A percentile compares a stretch with the other conserved stretches of the same genome.
These are phyloP conservation scores for Barbus barbus DNA, from an alignment of 2,113 vertebrate genomes.

Conservation along the genomic window DNA sequence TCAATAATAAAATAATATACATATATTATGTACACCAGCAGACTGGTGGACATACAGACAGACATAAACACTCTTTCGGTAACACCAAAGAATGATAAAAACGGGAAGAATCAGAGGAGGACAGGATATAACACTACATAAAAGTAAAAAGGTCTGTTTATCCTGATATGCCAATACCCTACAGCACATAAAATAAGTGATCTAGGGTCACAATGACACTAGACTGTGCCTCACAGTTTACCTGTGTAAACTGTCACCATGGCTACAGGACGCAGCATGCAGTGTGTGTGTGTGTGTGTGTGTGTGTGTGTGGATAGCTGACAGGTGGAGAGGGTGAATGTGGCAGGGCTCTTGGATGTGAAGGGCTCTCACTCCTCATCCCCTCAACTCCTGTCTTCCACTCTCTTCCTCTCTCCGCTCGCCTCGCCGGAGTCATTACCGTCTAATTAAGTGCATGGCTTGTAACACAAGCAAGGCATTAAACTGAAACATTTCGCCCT, in stretches of 20 bases:
- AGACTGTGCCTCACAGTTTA: slow-evolving; percentile 6
- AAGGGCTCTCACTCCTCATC: slow-evolving; percentile 74
- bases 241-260: slow-evolving; percentile 13
- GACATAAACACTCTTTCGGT: too few species aligned
- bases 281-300: slow-evolving; percentile 38
- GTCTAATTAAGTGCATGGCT: slow-evolving; percentile 93
- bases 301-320: slow-evolving; percentile 24
- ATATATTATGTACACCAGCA: too few species aligned
- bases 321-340: slow-evolving; percentile 50
- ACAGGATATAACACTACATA: background rate
- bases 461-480: slow-evolving; percentile 90
- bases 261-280: slow-evolving; percentile 39
- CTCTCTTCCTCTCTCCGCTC: slow-evolving; percentile 64
- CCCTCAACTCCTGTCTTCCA: slow-evolving; percentile 60
- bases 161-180: background rate
- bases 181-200: background rate
- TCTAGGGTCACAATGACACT: slow-evolving; percentile 43
- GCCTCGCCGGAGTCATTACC: slow-evolving; percentile 87
- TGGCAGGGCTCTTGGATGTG: slow-evolving; percentile 66
- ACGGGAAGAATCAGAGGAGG: background rate
- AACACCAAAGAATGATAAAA: background rate
- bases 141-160: background rate
- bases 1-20: too few species aligned
- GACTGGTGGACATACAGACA: too few species aligned
- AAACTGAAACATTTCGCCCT: slow-evolving; percentile 93